Percentiles rank a stretch among this genome's conserved stretches.
Evolutionary conservation across 2,888 invertebrate genomes (phyloP).

Genomic region (Allygus modestus): DNA sequence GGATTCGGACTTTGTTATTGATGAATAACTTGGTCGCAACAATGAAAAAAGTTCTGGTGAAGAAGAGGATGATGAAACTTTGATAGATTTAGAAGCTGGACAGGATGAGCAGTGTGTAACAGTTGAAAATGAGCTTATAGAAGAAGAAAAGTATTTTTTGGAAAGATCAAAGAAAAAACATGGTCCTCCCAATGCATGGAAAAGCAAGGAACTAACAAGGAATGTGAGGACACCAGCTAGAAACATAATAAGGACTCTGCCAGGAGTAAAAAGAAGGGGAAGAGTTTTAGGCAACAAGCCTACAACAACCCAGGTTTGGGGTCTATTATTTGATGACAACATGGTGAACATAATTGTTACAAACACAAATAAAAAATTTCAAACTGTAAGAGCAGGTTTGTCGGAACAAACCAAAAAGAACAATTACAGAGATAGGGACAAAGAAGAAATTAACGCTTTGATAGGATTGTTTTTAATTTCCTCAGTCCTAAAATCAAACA

Average conservation of each 20-base stretch:
- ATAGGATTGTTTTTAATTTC: constrained; percentile 55
- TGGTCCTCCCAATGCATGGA: constrained; percentile 55
- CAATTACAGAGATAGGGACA: constrained; percentile 56
- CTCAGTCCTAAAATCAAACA: constrained; percentile 1
- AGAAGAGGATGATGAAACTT: constrained; percentile 28
- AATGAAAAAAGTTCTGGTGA: background rate
- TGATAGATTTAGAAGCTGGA: background rate
- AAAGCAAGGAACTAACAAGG: background rate
- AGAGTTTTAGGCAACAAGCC: constrained; percentile 26
- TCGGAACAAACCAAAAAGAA: constrained; percentile 1
- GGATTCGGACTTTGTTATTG: constrained; percentile 41
- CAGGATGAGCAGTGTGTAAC: background rate
- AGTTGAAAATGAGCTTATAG: background rate
- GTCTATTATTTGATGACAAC: constrained; percentile 42
- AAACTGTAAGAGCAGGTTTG: constrained; percentile 5
- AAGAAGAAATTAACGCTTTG: constrained; percentile 58
- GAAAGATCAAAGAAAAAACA: constrained; percentile 39
- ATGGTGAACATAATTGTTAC: constrained; percentile 14
- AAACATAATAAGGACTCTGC: constrained; percentile 33
- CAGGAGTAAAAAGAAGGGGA: constrained; percentile 16
- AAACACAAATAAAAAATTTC: constrained; percentile 49
- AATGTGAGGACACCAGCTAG: constrained; percentile 32
- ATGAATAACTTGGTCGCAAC: too few relatives aligned
- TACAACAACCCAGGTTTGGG: constrained; percentile 18
- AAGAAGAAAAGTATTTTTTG: constrained; percentile 16